Percentiles rank a stretch among this genome's conserved stretches.
Evolutionary conservation across 1,140 invertebrate genomes (phyloP).

Genomic region (Drosophila tani): DNA sequence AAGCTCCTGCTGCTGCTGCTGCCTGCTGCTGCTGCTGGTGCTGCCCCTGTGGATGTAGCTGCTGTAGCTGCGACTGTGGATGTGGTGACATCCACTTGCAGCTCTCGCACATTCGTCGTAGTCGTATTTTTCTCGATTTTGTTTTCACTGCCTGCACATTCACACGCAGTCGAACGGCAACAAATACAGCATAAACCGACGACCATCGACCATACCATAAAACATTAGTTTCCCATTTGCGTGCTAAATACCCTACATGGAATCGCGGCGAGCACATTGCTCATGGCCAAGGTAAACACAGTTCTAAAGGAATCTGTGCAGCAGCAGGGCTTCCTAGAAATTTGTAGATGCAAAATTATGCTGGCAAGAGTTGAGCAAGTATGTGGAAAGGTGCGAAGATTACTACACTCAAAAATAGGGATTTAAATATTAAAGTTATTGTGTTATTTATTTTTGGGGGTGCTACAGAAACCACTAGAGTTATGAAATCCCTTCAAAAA

Average conservation of each 20-base stretch:
- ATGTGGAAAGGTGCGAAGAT: slow-evolving; percentile 28
- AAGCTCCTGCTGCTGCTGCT: slow-evolving; percentile 31
- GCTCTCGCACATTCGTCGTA: slow-evolving; percentile 71
- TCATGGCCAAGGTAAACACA: slow-evolving; percentile 5
- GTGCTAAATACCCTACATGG: slow-evolving; percentile 79
- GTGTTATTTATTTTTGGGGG: neutral
- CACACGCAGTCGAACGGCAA: slow-evolving; percentile 69
- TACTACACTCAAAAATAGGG: slow-evolving; percentile 9
- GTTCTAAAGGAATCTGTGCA: slow-evolving; percentile 13
- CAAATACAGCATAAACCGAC: slow-evolving; percentile 46
- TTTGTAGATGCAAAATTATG: slow-evolving; percentile 17
- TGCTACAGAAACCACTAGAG: no score
- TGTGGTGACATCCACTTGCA: slow-evolving; percentile 80
- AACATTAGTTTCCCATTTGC: slow-evolving; percentile 82
- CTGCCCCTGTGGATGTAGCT: slow-evolving; percentile 14
- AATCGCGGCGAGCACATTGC: slow-evolving; percentile 37
- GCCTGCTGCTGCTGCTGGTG: slow-evolving; percentile 5
- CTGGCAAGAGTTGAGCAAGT: neutral
- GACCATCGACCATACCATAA: slow-evolving; percentile 72
- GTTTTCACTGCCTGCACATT: slow-evolving; percentile 65
- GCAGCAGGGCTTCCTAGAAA: slow-evolving; percentile 15
- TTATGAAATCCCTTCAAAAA: no score
- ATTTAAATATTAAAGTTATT: neutral
- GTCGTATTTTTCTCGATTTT: slow-evolving; percentile 65
- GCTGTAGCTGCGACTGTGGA: slow-evolving; percentile 46